A percentile compares a stretch with the other conserved stretches of the same genome.
These are phyloP conservation scores for Seriola quinqueradiata DNA, from an alignment of 2,113 vertebrate species.

Conservation along the genomic window DNA sequence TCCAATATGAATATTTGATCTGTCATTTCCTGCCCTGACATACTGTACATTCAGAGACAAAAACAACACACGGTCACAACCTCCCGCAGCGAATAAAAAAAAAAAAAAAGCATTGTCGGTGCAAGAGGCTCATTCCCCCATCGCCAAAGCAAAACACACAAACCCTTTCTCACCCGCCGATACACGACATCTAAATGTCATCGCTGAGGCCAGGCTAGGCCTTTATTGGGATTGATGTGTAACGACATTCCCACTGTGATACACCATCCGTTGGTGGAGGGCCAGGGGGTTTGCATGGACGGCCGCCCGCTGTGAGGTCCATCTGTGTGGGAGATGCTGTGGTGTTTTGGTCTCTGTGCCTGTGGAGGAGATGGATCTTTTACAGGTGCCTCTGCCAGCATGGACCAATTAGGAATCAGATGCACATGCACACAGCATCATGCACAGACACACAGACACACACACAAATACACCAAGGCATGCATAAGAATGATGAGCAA, in stretches of 20 bases:
- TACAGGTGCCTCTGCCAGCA: conserved; percentile 72
- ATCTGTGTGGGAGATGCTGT: conserved; percentile 73
- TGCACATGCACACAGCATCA: conserved; percentile 7
- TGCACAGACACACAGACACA: not conserved
- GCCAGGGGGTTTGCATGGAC: conserved; percentile 58
- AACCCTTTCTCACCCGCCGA: conserved; percentile 34
- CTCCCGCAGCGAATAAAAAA: conserved; percentile 7
- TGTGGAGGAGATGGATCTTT: conserved; percentile 73
- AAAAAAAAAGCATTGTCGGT: conserved; percentile 6
- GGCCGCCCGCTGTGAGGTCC: conserved; percentile 68
- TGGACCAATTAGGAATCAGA: conserved; percentile 73
- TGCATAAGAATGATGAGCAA: not conserved
- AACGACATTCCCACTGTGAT: conserved; percentile 61
- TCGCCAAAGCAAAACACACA: conserved; percentile 51
- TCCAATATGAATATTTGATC: not conserved
- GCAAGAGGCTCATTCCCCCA: conserved; percentile 8
- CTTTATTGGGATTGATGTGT: conserved; percentile 72
- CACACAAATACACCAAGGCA: conserved; percentile 7
- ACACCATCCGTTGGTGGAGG: conserved; percentile 65
- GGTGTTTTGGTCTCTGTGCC: conserved; percentile 56
- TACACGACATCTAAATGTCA: conserved; percentile 68
- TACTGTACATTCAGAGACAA: not conserved
- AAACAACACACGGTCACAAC: not conserved
- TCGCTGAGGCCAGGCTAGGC: conserved; percentile 36
- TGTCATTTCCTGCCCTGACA: conserved; percentile 21